phyloP scores from a whole-genome alignment of 2,888 invertebrate species.

The Conchocele bisecta region DNA sequence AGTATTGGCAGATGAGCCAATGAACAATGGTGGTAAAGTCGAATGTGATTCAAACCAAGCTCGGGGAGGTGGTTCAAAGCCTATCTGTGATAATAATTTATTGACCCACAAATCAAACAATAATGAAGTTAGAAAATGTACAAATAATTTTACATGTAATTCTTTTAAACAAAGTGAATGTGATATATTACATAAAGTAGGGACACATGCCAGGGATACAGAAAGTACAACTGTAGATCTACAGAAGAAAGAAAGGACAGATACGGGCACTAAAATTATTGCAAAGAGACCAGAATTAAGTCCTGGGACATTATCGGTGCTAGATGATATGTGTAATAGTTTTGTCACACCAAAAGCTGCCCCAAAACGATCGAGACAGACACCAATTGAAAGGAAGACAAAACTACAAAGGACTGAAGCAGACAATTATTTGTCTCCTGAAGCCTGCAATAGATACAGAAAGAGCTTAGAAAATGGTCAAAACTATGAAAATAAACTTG shows the following conservation, averaged over 20 bases:
- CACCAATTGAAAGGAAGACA: conserved; percentile 8
- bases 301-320: conserved; percentile 45
- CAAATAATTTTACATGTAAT: not conserved
- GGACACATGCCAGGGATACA: too few species aligned
- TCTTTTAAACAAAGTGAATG: not conserved
- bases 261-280: not conserved
- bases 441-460: conserved; percentile 18
- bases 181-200: not conserved
- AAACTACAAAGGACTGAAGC: conserved; percentile 35
- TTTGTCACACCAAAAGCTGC: conserved; percentile 43
- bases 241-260: not conserved
- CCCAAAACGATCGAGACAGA: conserved; percentile 30
- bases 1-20: conserved; percentile 50
- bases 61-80: conserved; percentile 12
- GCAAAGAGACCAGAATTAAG: conserved; percentile 17
- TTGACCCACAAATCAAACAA: not conserved
- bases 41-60: not conserved
- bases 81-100: conserved; percentile 34
- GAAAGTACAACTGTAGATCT: not conserved
- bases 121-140: not conserved
- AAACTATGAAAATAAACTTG: not conserved
- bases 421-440: conserved; percentile 34
- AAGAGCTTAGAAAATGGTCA: conserved; percentile 13
- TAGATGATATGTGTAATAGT: conserved; percentile 26
- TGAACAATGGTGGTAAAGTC: not conserved